These are phyloP conservation scores for Drosophila cracens DNA, from an alignment of 2,888 invertebrate genomes.

Conservation along the genomic window DNA sequence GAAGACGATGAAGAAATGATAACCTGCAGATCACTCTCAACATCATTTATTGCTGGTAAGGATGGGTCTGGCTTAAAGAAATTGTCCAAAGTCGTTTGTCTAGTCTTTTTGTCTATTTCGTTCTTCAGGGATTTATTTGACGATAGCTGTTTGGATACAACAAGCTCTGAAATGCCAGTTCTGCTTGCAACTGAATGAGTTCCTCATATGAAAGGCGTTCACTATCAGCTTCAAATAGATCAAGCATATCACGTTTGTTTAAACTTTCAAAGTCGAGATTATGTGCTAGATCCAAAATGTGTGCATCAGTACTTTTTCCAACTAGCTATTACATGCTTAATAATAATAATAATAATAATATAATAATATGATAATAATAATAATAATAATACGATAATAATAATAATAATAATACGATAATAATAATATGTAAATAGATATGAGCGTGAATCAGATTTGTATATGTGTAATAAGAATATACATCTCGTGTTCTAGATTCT, in stretches of 20 bases:
- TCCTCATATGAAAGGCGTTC: too few relatives aligned
- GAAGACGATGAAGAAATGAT: too few relatives aligned
- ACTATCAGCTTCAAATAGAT: too few relatives aligned
- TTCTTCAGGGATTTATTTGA: neutral
- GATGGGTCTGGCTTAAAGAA: neutral
- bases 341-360: conserved; percentile 5
- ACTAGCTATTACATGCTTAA: neutral
- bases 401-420: neutral
- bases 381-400: neutral
- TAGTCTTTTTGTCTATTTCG: neutral
- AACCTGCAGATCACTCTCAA: too few relatives aligned
- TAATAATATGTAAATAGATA: neutral
- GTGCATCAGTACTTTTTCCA: too few relatives aligned
- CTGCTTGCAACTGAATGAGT: too few relatives aligned
- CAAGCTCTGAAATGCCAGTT: too few relatives aligned
- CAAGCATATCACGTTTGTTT: too few relatives aligned
- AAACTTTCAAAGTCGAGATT: too few relatives aligned
- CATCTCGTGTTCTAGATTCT: neutral
- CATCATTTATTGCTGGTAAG: neutral
- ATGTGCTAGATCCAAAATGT: too few relatives aligned
- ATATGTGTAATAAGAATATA: neutral
- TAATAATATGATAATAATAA: too few relatives aligned
- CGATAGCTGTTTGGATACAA: too few relatives aligned
- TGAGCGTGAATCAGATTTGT: neutral
- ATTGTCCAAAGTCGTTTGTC: neutral